Evolutionary conservation across 2,888 invertebrate species (phyloP), one percentile per base, ranked within the genome.

Genomic region (Dugesia japonica): DNA sequence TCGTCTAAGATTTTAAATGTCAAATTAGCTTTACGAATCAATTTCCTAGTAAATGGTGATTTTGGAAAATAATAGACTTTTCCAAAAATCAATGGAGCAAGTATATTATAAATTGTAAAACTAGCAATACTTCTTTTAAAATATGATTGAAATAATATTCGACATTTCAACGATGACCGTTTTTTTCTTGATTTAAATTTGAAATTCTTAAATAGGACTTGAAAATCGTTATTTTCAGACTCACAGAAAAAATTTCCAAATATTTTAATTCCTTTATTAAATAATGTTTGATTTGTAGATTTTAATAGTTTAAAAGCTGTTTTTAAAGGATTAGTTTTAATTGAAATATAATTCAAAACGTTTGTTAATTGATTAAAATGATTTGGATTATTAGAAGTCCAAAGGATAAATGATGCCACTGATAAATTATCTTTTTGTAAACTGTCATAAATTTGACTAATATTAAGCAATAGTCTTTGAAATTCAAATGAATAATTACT

Each of bases 1-100:
- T 56, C n/a, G 56, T 56, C 56, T n/a, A 56, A n/a, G 17, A 56
- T 56, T 56, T 56, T 56, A 56, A 56, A 56, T 23, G 56, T 56
- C n/a, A 56, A 20, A 56, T 56, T 56, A 4, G 56, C 56, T n/a
- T 56, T 56, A 1, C 17, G 1, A 23, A 56, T n/a, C 7, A 56
- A 9, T 56, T 56, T 4, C 17, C n/a, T 4, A 56, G n/a, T 56
- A 23, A 56, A 56, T 9, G 7, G 4, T 23, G n/a, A 20, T 4
- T 56, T 23, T n/a, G 56, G 56, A 56, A 23, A 56, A 56, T 56
- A 56, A 23, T 13, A 56, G 4, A 56, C 17, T 23, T 56, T 56
- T 7, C 56, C 56, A n/a, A 56, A 56, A 56, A 56, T 56, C 56
- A 56, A 56, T 4, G 56, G 56, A n/a, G 56, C 56, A 4, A 56